Conservation (phyloP, 2,797 vertebrate species). For the Gouania willdenowi region DNA sequence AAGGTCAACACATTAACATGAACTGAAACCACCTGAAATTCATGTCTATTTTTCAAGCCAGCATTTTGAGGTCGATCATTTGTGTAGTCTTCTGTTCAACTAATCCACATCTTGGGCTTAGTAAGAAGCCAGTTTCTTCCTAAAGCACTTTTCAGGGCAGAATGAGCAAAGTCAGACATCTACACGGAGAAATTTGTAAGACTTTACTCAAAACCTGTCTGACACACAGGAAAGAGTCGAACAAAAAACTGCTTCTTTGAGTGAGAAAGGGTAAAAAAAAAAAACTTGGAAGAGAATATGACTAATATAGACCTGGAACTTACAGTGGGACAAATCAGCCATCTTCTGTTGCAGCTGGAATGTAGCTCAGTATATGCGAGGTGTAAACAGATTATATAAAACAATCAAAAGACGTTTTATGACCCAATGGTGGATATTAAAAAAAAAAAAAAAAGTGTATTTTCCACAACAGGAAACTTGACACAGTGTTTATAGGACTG, state of each 20-base stretch:
- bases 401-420: conserved; percentile 22
- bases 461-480: conserved; percentile 6
- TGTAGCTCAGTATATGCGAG: conserved; percentile 26
- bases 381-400: conserved; percentile 44
- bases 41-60: no score
- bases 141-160: conserved; percentile 5
- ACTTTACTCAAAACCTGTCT: conserved; percentile 5
- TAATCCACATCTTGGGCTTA: conserved; percentile 20
- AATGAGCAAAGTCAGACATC: conserved; percentile 9
- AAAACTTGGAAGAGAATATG: neutral
- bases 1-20: no score
- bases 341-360: conserved; percentile 38
- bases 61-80: no score
- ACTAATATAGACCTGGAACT: conserved; percentile 16
- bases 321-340: conserved; percentile 38
- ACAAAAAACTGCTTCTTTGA: conserved; percentile 11
- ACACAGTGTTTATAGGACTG: conserved; percentile 3
- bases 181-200: neutral
- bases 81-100: no score
- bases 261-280: conserved; percentile 36
- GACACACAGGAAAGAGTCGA: neutral
- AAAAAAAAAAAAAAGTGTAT: conserved; percentile 19
- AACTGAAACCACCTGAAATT: no score
- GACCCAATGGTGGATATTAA: conserved; percentile 1
- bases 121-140: conserved; percentile 1